Evolutionary conservation across 1,140 invertebrate genomes (phyloP).

Genomic region (Drosophila nigromelanica): DNA sequence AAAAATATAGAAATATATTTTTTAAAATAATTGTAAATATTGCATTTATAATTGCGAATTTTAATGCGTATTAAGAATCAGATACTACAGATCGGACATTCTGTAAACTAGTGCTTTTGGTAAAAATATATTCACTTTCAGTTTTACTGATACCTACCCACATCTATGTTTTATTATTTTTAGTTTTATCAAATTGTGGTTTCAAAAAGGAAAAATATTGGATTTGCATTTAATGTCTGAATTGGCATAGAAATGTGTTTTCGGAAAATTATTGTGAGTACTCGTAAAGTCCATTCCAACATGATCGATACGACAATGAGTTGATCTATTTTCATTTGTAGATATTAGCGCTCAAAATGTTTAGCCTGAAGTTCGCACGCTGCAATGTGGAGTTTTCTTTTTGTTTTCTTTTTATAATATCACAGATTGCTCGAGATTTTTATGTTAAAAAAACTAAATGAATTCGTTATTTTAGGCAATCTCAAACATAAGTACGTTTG

Average conservation of each 20-base stretch:
- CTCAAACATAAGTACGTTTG: constrained; percentile 58
- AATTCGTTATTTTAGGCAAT: constrained; percentile 67
- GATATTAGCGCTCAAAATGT: constrained; percentile 37
- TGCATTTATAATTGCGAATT: not conserved
- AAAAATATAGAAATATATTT: not conserved
- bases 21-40: no score
- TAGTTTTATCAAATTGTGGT: constrained; percentile 20
- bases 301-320: constrained; percentile 27
- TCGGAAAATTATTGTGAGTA: constrained; percentile 23
- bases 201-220: constrained; percentile 43
- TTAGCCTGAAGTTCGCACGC: constrained; percentile 46
- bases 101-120: constrained; percentile 37
- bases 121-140: constrained; percentile 74
- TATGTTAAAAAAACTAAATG: constrained; percentile 59
- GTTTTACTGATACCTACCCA: constrained; percentile 60
- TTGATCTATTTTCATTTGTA: constrained; percentile 27
- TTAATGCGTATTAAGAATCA: no score
- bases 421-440: constrained; percentile 83
- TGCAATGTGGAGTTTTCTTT: constrained; percentile 48
- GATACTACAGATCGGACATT: not conserved
- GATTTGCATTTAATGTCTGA: constrained; percentile 30
- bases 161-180: constrained; percentile 27
- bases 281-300: constrained; percentile 15
- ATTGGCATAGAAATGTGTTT: no score
- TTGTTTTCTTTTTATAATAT: constrained; percentile 67